Conservation (phyloP, 2,888 invertebrate genomes). For the Hyposoter dolosus region DNA sequence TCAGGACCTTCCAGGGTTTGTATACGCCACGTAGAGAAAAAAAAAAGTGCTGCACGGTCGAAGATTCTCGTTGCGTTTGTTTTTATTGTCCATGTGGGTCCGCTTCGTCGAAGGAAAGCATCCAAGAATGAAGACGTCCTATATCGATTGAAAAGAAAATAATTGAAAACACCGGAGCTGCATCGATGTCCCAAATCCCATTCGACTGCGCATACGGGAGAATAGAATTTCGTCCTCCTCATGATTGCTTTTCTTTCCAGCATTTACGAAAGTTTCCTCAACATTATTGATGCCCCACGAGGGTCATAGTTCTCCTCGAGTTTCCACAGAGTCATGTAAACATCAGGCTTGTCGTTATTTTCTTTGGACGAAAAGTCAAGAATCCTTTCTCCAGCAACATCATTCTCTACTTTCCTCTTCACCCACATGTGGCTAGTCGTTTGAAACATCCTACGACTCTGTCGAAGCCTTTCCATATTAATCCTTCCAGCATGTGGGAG, state of each 20-base stretch:
- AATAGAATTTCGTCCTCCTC: conserved; percentile 71
- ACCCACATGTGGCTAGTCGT: not conserved
- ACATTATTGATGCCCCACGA: conserved; percentile 17
- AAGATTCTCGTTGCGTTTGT: conserved; percentile 74
- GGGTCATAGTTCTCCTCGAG: not conserved
- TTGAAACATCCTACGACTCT: conserved; percentile 12
- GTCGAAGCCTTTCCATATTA: conserved; percentile 26
- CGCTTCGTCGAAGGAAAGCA: conserved; percentile 64
- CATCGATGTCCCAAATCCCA: conserved; percentile 49
- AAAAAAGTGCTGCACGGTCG: not conserved
- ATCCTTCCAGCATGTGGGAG: conserved; percentile 14
- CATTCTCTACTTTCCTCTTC: not conserved
- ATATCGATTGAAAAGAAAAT: conserved; percentile 71
- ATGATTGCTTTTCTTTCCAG: conserved; percentile 76
- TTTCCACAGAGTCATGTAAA: not conserved
- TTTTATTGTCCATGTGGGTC: conserved; percentile 75
- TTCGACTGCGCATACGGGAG: conserved; percentile 65
- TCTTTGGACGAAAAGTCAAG: conserved; percentile 40
- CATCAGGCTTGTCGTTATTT: conserved; percentile 39
- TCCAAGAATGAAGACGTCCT: conserved; percentile 71
- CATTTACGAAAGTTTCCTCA: conserved; percentile 74
- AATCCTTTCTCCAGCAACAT: conserved; percentile 34
- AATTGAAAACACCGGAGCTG: conserved; percentile 69
- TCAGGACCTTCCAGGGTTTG: conserved; percentile 63
- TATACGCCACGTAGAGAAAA: conserved; percentile 36